Evolutionary conservation across 2,113 vertebrate species (phyloP), one percentile per base, ranked within the genome.

Genomic region (Corythornis madagascariensis): DNA sequence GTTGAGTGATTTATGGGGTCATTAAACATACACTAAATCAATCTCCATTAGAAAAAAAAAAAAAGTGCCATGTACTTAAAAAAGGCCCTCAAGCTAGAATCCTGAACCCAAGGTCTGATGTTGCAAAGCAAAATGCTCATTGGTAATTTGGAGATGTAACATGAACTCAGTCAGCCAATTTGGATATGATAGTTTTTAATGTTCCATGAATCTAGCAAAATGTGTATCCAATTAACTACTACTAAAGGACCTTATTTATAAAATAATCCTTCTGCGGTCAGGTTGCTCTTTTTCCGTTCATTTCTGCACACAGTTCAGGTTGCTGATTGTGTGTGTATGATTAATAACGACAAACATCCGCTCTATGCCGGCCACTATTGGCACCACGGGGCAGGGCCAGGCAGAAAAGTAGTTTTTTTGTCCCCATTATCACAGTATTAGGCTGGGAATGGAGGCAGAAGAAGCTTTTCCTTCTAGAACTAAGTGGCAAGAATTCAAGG

Each of bases 141-240:
- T 24, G 72, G 94, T 70, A 94, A 87, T 94, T 96, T 94, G 94
- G 94, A 86, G 95, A 94, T 76, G 96, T 96, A 94, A 95, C 50
- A 31, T 73, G 95, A 97, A 91, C 95, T 96, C 74, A 63, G 96
- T 84, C 92, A 79, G 91, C 89, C 96, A 91, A 84, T 90, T 85
- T 1, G 9, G 93, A 96, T 83, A 91, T 83, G 97, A 97, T 96
- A 92, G 94, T 95, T 97, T 83, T 90, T 95, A 96, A 97, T 85
- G 92, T 96, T 93, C 92, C 97, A 80, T 70, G 76, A 96, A 95
- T 97, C 96, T 82, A 97, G 92, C 94, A 91, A 97, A 98, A 98
- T 96, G 96, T 98, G 98, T 35, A 74, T 97, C 96, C 95, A 97
- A 97, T 98, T 98, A 98, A 84, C 96, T 89, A 80, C 97, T 75